Percentiles rank a stretch among this genome's conserved stretches.
These are phyloP conservation scores for Luscinia megarhynchos DNA, from an alignment of 2,797 vertebrate genomes.

Conservation along the genomic window DNA sequence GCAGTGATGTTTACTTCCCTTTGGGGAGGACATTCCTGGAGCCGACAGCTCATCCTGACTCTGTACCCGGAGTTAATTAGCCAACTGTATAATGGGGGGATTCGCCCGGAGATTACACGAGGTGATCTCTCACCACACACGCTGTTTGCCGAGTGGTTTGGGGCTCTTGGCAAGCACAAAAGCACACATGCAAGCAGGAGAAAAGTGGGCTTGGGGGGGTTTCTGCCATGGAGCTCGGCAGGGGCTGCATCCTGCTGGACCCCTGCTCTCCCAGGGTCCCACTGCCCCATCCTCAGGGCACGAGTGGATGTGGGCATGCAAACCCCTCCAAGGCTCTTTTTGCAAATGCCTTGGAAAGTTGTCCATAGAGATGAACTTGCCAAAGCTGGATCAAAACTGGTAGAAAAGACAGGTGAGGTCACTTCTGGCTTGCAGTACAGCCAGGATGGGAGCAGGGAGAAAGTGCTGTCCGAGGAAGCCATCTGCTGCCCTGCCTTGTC, in stretches of 20 bases:
- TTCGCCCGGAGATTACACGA: conserved; percentile 50
- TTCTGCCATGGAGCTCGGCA: fast-evolving
- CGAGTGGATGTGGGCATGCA: fast-evolving
- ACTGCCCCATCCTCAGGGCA: neutral
- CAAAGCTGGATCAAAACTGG: neutral
- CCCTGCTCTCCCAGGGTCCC: neutral
- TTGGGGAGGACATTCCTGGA: conserved; percentile 55
- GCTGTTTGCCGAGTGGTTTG: conserved; percentile 38
- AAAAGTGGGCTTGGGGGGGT: neutral
- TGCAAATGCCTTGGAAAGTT: neutral
- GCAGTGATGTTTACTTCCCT: conserved; percentile 62
- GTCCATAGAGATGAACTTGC: neutral
- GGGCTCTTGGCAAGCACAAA: conserved; percentile 41
- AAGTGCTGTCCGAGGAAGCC: neutral
- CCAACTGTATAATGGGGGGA: conserved; percentile 58
- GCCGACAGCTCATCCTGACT: neutral
- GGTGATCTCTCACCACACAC: conserved; percentile 47
- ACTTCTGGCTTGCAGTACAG: neutral
- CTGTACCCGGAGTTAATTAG: conserved; percentile 59
- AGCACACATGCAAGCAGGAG: conserved; percentile 15
- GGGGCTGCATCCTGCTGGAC: neutral
- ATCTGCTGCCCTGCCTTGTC: conserved; percentile 72
- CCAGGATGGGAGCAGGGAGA: neutral
- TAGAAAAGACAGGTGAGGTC: neutral
- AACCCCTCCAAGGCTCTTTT: neutral